Evolutionary conservation across 2,797 vertebrate genomes (phyloP).

Genomic region (Leptatherina wallacei): DNA sequence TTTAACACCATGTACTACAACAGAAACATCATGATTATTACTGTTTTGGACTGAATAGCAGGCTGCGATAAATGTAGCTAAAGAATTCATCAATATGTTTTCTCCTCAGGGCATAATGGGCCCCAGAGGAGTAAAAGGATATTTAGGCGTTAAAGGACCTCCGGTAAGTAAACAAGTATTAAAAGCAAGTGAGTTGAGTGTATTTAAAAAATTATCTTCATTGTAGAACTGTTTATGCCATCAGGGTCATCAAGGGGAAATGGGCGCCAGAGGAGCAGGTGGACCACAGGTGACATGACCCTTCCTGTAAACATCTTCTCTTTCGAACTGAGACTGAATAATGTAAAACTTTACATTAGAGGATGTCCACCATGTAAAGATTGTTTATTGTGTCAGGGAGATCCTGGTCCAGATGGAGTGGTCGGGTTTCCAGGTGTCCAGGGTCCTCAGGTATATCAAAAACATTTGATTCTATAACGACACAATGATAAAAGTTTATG

Average conservation of each 20-base stretch:
- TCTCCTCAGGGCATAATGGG: constrained; percentile 75
- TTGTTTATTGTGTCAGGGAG: constrained; percentile 71
- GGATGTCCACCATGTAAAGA: not conserved
- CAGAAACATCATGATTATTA: not conserved
- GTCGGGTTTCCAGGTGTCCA: constrained; percentile 73
- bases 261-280: constrained; percentile 68
- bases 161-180: constrained; percentile 70
- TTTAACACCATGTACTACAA: not conserved
- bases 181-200: not conserved
- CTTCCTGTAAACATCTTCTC: not conserved
- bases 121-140: constrained; percentile 74
- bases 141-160: constrained; percentile 79
- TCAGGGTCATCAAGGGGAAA: constrained; percentile 80
- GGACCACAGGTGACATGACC: constrained; percentile 73
- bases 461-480: not conserved
- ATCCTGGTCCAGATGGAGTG: constrained; percentile 70
- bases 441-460: constrained; percentile 78
- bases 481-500: not conserved
- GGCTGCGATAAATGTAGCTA: not conserved
- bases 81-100: constrained; percentile 6
- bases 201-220: not conserved
- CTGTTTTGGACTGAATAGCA: not conserved
- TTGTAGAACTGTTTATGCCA: constrained; percentile 8
- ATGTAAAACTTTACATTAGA: not conserved
- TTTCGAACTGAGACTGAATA: not conserved